Evolutionary conservation across 1,140 invertebrate species (phyloP).

Genomic region (Helicoverpa zea): DNA sequence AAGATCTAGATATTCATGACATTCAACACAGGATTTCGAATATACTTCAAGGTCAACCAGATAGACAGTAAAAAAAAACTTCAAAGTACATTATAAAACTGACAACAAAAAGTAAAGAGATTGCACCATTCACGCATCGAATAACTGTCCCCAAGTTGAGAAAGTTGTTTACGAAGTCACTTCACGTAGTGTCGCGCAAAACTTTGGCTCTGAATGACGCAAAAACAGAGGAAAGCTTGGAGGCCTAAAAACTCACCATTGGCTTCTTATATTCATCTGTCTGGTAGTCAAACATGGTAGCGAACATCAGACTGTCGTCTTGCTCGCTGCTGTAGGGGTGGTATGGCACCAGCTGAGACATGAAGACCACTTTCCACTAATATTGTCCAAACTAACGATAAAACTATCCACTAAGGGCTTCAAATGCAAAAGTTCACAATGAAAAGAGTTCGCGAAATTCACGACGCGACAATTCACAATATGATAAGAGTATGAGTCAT

Average conservation of each 20-base stretch:
- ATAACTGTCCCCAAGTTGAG: constrained; percentile 56
- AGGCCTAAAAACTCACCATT: constrained; percentile 73
- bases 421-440: constrained; percentile 51
- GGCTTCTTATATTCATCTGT: constrained; percentile 82
- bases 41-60: constrained; percentile 25
- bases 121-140: constrained; percentile 51
- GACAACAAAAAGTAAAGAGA: constrained; percentile 47
- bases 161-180: constrained; percentile 74
- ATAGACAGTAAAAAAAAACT: constrained; percentile 16
- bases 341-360: constrained; percentile 86
- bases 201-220: constrained; percentile 22
- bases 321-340: constrained; percentile 80
- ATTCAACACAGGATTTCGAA: background rate
- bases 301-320: constrained; percentile 86
- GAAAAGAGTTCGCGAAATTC: constrained; percentile 63
- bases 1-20: too few species aligned
- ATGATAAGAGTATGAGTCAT: constrained; percentile 83
- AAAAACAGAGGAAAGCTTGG: constrained; percentile 37
- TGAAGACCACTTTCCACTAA: constrained; percentile 77
- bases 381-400: constrained; percentile 63
- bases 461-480: constrained; percentile 69
- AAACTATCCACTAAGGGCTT: constrained; percentile 55
- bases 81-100: background rate
- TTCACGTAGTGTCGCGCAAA: constrained; percentile 50
- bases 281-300: constrained; percentile 86